Conservation (phyloP, 2,113 vertebrate genomes). For the Suncus etruscus region DNA sequence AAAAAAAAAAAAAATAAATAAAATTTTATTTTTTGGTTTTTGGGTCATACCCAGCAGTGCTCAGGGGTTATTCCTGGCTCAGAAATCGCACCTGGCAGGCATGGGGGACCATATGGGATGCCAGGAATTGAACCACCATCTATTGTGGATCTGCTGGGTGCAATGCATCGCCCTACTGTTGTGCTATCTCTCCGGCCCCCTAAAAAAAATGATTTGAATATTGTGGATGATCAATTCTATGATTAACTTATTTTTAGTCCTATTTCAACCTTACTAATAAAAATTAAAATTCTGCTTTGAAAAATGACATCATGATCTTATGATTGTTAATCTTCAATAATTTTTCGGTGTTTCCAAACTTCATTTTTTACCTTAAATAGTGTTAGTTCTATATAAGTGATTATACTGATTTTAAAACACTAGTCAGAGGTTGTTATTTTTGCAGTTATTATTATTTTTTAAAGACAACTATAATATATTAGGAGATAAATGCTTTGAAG, state of each 20-base stretch:
- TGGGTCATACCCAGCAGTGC: too few species aligned
- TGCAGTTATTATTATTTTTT: background rate
- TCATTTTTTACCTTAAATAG: slow-evolving; percentile 56
- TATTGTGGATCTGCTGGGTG: too few species aligned
- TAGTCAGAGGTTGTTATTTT: slow-evolving; percentile 42
- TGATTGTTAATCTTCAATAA: background rate
- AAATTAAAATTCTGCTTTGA: slow-evolving; percentile 59
- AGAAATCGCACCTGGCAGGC: too few species aligned
- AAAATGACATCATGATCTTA: slow-evolving; percentile 51
- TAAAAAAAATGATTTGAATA: slow-evolving; percentile 63
- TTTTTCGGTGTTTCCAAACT: slow-evolving; percentile 34
- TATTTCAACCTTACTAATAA: slow-evolving; percentile 51
- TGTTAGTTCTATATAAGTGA: slow-evolving; percentile 33
- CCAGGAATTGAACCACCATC: too few species aligned
- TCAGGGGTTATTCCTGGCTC: too few species aligned
- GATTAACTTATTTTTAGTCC: slow-evolving; percentile 44
- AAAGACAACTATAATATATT: background rate
- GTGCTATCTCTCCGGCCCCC: too few species aligned
- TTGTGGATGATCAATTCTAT: slow-evolving; percentile 65
- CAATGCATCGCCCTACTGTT: too few species aligned
- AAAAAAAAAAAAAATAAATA: too few species aligned
- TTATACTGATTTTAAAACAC: slow-evolving; percentile 20
- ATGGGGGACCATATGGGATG: too few species aligned
- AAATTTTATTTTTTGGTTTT: too few species aligned
- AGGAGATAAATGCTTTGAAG: background rate